Base-by-base conservation (phyloP, 2,888 invertebrate genomes). In the Platycnemis pennipes region DNA sequence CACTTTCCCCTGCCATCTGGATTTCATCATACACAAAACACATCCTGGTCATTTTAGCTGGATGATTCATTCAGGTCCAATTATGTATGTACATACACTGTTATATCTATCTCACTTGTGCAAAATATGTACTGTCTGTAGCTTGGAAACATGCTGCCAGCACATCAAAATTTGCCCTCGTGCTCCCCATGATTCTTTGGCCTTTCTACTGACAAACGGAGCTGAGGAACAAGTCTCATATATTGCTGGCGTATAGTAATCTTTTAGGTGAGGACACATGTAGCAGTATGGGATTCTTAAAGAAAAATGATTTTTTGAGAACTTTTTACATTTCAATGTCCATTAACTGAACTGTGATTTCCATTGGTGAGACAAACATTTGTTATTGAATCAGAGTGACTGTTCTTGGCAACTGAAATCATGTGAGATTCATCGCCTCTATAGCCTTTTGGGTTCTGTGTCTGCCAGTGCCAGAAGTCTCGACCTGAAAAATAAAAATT, bases 401-500 rank as follows among this genome's bases (percentile, higher is more conserved):
- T 63, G 22, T 16, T 63, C 37, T 91, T 91, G 44, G 63, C 49
- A 7, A 22, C 46, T 44, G 91, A 44, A 26, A 45, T 63, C 63
- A 63, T 22, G 44, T 91, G 56, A 63, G 63, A 63, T 8, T n/a
- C 7, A 56, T 44, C 63, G n/a, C 69, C 91, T 87, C 97, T 97
- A 96, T 98, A 99, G 45, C 99, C 99, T 96, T 98, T 97, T 0
- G 99, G 99, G 96, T 99, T 99, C 97, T 98, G 98, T 2, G 98
- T 98, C 96, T 99, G 99, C 99, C 99, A 99, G 96, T 98, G 97
- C 99, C 99, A 99, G 96, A 99, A 98, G 96, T 99, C 99, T 95
- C 97, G 97, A 96, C 98, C 98, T 98, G 96, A 42, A 96, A 96
- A 94, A 96, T 94, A 94, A 94, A 69, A 94, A 94, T 26, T n/a